Evolutionary conservation across 2,113 vertebrate genomes (phyloP), one percentile per base, ranked within the genome.

Genomic region (Edolisoma coerulescens): DNA sequence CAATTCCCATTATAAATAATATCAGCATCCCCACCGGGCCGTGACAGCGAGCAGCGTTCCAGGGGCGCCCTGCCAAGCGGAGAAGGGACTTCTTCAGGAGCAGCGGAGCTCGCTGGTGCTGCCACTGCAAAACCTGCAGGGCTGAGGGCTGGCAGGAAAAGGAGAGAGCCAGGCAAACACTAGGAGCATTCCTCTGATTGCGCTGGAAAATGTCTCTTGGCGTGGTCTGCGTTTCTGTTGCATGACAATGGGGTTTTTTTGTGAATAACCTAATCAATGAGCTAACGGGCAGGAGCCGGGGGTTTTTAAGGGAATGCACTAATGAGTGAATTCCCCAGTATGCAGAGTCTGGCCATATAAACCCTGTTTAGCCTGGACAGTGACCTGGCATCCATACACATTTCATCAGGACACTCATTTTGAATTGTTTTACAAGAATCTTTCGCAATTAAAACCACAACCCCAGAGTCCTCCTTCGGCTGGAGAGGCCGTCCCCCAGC

Each of bases 381-480:
- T 89, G 95, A 93, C 87, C 87, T 91, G 87, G 82, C 87, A 85
- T 41, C 70, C 63, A 42, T 17, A 57, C 49, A 53, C 54, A 39
- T 96, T 89, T 85, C 91, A 96, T 84, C 84, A 76, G 94, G 87
- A 85, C 71, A 2, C 84, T 89, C 57, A 18, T 87, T 91, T 44
- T 68, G 84, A 73, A 83, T 80, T 79, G 84, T 69, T 96, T 91
- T 87, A 94, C 94, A 76, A 94, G 92, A 94, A 76, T 71, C 84
- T 97, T 96, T 96, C 50, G 26, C 93, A 87, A 96, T 91, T 44
- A 87, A 80, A 92, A 64, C 61, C 87, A 33, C 50, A 89, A 76
- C 28, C 70, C 23, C 73, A n/a, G 89, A 60, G 74, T 56, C 37
- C 49, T 89, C 39, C 70, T 79, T 23, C 63, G 84, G 65, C 84